phyloP scores from a whole-genome alignment of 2,113 vertebrate species.

The Leiothrix lutea region DNA sequence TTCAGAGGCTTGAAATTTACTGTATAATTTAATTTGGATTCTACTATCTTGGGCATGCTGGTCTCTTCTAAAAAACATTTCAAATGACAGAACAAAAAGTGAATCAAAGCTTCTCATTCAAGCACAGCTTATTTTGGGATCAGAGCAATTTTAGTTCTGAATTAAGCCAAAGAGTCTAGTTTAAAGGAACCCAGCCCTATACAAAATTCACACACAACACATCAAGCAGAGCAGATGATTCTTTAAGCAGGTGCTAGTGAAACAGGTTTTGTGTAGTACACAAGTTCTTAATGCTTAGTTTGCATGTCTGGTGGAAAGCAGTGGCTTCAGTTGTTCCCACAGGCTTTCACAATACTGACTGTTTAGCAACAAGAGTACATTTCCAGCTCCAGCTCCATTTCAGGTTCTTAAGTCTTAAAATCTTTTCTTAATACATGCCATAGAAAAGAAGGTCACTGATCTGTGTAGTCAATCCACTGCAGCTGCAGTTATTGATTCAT shows the following conservation, averaged over 20 bases:
- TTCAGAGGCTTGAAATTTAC: conserved; percentile 8
- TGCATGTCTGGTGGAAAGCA: neutral
- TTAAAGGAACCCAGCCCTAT: neutral
- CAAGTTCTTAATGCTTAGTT: neutral
- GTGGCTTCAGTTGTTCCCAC: neutral
- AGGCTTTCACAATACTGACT: neutral
- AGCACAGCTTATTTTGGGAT: neutral
- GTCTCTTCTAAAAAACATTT: neutral
- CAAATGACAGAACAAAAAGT: neutral
- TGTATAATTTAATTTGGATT: neutral
- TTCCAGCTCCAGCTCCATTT: neutral
- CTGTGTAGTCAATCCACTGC: neutral
- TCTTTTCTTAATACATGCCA: neutral
- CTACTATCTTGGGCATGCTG: neutral
- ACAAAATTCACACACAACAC: neutral
- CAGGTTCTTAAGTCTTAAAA: neutral
- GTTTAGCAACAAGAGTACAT: neutral
- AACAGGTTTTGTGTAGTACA: neutral
- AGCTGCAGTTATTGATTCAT: neutral
- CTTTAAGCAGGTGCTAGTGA: neutral
- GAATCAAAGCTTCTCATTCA: neutral
- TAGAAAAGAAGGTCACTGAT: neutral
- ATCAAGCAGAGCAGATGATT: neutral
- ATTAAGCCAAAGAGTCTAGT: neutral
- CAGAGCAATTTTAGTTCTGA: neutral